A percentile compares a stretch with the other conserved stretches of the same genome.
phyloP scores from a whole-genome alignment of 2,113 vertebrate species.

The Myodes glareolus region DNA sequence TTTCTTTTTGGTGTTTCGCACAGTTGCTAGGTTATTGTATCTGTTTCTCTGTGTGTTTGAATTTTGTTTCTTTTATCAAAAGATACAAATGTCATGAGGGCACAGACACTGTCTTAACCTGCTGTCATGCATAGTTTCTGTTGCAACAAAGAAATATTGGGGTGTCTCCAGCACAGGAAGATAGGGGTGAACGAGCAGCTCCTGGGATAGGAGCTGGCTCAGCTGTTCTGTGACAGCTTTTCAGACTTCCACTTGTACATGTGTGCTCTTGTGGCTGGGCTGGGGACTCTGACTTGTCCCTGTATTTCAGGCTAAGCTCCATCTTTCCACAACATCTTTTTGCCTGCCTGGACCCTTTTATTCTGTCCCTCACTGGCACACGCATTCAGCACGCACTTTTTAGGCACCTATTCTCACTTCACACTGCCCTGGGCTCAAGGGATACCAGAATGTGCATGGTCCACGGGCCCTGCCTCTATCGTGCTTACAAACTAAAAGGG shows the following conservation, averaged over 20 bases:
- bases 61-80: constrained; percentile 35
- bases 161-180: background rate
- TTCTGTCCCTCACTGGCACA: background rate
- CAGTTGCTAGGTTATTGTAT: background rate
- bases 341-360: background rate
- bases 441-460: background rate
- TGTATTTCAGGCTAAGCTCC: background rate
- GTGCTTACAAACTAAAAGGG: constrained; percentile 17
- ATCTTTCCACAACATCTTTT: background rate
- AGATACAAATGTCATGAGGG: background rate
- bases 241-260: background rate
- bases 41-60: constrained; percentile 38
- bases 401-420: background rate
- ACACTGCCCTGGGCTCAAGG: background rate
- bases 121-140: background rate
- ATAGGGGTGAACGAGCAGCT: background rate
- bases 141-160: background rate
- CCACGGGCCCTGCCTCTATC: background rate
- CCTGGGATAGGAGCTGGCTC: background rate
- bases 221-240: background rate
- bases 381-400: background rate
- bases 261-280: background rate
- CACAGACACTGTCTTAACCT: background rate
- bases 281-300: background rate
- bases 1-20: background rate